A percentile compares a stretch with the other conserved stretches of the same genome.
phyloP scores from a whole-genome alignment of 2,797 vertebrate genomes.

The Salarias fasciatus region DNA sequence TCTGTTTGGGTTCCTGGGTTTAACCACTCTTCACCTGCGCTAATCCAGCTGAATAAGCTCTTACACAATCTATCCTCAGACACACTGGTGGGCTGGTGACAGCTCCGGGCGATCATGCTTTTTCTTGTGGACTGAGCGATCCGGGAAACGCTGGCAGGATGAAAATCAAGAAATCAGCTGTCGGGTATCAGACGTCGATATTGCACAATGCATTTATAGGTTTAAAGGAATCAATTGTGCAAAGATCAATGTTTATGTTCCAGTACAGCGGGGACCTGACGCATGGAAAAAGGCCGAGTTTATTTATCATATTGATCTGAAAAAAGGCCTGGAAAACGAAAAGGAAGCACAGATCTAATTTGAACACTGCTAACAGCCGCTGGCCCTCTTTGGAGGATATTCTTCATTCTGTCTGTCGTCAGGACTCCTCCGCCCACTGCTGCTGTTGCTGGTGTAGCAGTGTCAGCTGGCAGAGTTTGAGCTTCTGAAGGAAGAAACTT shows the following conservation, averaged over 20 bases:
- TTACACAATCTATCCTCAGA: conserved; percentile 21
- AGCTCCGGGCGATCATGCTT: neutral
- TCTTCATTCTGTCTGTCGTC: no score
- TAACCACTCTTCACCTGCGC: conserved; percentile 12
- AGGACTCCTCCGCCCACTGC: no score
- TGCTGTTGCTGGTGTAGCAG: no score
- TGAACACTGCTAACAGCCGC: no score
- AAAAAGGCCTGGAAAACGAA: no score
- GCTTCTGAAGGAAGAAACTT: no score
- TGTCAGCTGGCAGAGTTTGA: no score
- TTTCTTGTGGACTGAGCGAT: no score
- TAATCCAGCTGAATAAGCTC: conserved; percentile 25
- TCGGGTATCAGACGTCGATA: neutral
- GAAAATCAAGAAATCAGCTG: neutral
- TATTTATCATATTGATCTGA: neutral
- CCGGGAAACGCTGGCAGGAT: neutral
- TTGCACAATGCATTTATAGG: neutral
- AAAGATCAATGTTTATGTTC: neutral
- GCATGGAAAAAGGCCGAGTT: neutral
- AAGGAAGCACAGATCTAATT: no score
- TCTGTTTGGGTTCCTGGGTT: conserved; percentile 40
- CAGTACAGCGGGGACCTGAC: neutral
- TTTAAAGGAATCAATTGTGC: neutral
- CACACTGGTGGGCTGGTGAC: conserved; percentile 7
- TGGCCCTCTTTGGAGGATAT: no score